Evolutionary conservation across 2,113 vertebrate genomes (phyloP), one percentile per base, ranked within the genome.

Genomic region (Sula dactylatra): DNA sequence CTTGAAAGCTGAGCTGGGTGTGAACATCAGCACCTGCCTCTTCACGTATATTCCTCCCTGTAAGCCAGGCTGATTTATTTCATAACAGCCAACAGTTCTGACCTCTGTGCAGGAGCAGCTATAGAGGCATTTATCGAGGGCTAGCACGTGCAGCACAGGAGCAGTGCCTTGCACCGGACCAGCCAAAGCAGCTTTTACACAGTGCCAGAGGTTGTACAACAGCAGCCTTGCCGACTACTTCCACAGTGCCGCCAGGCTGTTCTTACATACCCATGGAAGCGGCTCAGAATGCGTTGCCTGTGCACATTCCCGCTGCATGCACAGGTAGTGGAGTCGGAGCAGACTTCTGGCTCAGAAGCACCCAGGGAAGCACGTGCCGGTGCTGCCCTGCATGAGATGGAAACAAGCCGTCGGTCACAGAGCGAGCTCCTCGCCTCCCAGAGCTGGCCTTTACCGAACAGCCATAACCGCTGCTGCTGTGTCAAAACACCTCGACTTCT

Each of bases 401-500:
- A 31, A 21, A 5, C 21, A 6, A 29, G 45, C 32, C 7, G 64
- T 4, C 7, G 17, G 66, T 13, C 34, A 10, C 3, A 0, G 1
- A 8, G 42, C 3, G 1, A 18, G 34, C 6, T 34, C 34, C 34
- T 24, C 6, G 0, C 2, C 42, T 12, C 34, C 34, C 6, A 4
- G 17, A 26, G 13, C 9, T 26, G 21, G 47, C n/a, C 13, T 22
- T 16, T 4, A 13, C 5, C 3, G 7, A 58, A 11, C 36, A 21
- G 29, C 44, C 10, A 47, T 11, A 45, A 61, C 61, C 17, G 2
- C 6, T 18, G 38, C 65, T 9, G 11, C 0, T 7, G 14, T 2
- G 6, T 15, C 61, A 20, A 2, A 31, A 27, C 2, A 4, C 18
- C 40, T 9, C 8, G 0, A 2, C 54, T n/a, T 29, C 17, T 2